Evolutionary conservation across 2,888 invertebrate genomes (phyloP).

Genomic region (Eupithecia insigniata): DNA sequence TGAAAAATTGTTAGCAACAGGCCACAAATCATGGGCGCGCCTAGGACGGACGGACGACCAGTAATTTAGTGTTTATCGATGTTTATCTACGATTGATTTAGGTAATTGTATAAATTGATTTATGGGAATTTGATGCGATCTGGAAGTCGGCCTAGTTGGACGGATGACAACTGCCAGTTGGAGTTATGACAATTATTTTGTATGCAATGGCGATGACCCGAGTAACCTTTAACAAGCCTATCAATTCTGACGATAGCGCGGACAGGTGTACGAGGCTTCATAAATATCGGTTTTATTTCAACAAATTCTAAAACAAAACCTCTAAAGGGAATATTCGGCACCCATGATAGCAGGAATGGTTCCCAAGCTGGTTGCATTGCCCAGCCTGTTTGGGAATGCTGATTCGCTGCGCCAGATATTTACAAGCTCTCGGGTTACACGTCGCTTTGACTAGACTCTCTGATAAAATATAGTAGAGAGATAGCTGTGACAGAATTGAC

Average conservation of each 20-base stretch:
- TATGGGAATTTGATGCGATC: slow-evolving; percentile 18
- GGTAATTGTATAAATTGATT: slow-evolving; percentile 34
- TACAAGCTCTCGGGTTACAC: neutral
- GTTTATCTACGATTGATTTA: slow-evolving; percentile 47
- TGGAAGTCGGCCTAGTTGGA: neutral
- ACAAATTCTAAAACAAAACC: too few species aligned
- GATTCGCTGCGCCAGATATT: neutral
- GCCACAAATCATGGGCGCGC: slow-evolving; percentile 62
- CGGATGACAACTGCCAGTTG: neutral
- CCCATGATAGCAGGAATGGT: too few species aligned
- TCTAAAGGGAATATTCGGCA: too few species aligned
- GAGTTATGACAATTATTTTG: neutral
- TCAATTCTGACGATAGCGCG: slow-evolving; percentile 37
- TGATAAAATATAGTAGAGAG: neutral
- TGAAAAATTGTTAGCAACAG: slow-evolving; percentile 62
- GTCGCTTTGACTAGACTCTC: neutral
- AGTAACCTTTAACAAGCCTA: neutral
- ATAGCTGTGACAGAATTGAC: neutral
- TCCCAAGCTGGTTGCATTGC: neutral
- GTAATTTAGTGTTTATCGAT: slow-evolving; percentile 57
- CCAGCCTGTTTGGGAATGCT: neutral
- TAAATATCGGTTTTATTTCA: too few species aligned
- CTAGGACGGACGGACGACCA: slow-evolving; percentile 50
- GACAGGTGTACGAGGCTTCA: too few species aligned
- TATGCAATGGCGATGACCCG: neutral